These are phyloP conservation scores for Drosophila sucinea DNA, from an alignment of 1,140 invertebrate genomes.

Conservation along the genomic window DNA sequence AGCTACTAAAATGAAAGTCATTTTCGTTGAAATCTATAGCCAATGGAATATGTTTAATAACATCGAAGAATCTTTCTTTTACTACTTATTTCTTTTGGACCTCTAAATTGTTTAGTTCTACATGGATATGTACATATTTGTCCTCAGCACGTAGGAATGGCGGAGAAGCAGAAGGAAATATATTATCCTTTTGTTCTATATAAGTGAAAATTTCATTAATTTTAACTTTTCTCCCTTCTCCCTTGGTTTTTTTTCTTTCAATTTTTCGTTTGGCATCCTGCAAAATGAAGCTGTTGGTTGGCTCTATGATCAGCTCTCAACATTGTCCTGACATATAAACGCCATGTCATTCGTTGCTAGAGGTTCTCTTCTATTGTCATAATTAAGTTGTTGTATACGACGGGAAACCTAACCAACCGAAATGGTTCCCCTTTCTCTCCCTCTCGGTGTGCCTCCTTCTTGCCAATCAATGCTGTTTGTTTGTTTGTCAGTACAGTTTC, in stretches of 20 bases:
- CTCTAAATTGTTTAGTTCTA: neutral
- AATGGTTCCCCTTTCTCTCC: neutral
- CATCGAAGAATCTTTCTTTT: neutral
- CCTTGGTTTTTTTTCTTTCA: neutral
- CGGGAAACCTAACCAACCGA: slow-evolving; percentile 8
- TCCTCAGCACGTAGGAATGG: neutral
- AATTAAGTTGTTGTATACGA: slow-evolving; percentile 20
- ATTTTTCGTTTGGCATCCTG: slow-evolving; percentile 31
- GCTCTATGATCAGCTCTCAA: slow-evolving; percentile 5
- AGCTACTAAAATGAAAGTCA: slow-evolving; percentile 78
- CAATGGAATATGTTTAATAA: slow-evolving; percentile 17
- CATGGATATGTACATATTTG: neutral
- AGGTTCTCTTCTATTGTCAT: slow-evolving; percentile 30
- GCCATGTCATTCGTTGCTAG: slow-evolving; percentile 22
- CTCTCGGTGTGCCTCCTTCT: neutral
- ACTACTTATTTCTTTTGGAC: slow-evolving; percentile 1
- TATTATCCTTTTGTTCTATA: neutral
- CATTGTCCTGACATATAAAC: slow-evolving; percentile 54
- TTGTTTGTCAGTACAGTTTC: slow-evolving; percentile 33
- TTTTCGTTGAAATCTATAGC: slow-evolving; percentile 73
- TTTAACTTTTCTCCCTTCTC: slow-evolving; percentile 26
- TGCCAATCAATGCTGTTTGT: slow-evolving; percentile 59
- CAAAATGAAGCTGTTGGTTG: slow-evolving; percentile 45
- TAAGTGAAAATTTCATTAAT: slow-evolving; percentile 43
- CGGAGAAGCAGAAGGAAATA: neutral